Percentiles rank a stretch among this genome's conserved stretches.
phyloP scores from a whole-genome alignment of 2,113 vertebrate species.

The Plotosus lineatus region DNA sequence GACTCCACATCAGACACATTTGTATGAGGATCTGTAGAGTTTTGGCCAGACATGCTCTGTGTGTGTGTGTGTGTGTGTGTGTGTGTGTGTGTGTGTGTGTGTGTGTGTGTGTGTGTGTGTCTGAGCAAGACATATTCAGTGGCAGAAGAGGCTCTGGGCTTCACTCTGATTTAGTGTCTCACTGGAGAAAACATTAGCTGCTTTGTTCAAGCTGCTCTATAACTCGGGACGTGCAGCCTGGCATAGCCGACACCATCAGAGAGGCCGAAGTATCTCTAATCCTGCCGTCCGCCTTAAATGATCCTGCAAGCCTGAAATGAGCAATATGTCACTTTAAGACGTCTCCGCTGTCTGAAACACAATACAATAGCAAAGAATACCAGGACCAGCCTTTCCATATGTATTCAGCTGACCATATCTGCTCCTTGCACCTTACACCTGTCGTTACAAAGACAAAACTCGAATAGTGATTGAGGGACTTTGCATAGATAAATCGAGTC shows the following conservation, averaged over 20 bases:
- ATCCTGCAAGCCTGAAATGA: slow-evolving; percentile 2
- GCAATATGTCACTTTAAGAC: slow-evolving; percentile 1
- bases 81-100: slow-evolving; percentile 8
- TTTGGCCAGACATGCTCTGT: not conserved
- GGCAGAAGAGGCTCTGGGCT: slow-evolving; percentile 18
- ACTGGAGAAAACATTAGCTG: slow-evolving; percentile 33
- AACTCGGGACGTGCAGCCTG: slow-evolving; percentile 15
- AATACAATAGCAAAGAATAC: not conserved
- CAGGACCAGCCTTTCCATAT: not conserved
- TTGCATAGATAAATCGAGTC: not conserved
- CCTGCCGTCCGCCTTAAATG: not conserved
- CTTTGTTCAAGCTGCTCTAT: slow-evolving; percentile 29
- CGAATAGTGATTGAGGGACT: too few species aligned
- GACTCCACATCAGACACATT: not conserved
- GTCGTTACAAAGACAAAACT: not conserved
- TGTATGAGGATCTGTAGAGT: not conserved
- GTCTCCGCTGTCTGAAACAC: not conserved
- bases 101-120: slow-evolving; percentile 10
- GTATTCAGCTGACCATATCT: not conserved
- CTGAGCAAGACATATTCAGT: not conserved
- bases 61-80: slow-evolving; percentile 10
- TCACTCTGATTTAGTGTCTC: slow-evolving; percentile 38
- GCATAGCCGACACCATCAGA: slow-evolving; percentile 24
- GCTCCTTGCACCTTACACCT: not conserved
- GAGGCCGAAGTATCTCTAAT: slow-evolving; percentile 3